phyloP scores from a whole-genome alignment of 2,888 invertebrate species.

The Vanessa cardui region DNA sequence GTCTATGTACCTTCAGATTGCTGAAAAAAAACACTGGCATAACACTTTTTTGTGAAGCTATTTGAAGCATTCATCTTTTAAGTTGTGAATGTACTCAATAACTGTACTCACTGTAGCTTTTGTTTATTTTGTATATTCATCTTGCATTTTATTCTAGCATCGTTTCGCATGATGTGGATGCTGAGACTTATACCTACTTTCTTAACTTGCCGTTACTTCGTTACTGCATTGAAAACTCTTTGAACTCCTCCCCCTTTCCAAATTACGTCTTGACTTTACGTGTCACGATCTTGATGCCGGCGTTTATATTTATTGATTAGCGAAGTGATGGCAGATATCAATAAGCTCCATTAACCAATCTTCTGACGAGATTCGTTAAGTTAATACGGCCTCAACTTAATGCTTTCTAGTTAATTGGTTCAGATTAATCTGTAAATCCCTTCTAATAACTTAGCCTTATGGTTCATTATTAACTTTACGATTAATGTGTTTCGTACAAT shows the following conservation, averaged over 20 bases:
- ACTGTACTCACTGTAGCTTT: not conserved
- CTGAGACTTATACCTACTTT: constrained; percentile 49
- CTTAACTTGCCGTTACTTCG: constrained; percentile 51
- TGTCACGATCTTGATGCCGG: constrained; percentile 67
- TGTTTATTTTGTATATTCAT: not conserved
- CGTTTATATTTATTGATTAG: constrained; percentile 80
- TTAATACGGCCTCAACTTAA: constrained; percentile 57
- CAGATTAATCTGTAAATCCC: constrained; percentile 24
- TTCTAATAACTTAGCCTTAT: not conserved
- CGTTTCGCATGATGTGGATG: not conserved
- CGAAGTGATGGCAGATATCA: constrained; percentile 64
- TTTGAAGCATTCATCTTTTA: no score
- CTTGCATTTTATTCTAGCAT: not conserved
- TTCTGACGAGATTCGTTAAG: constrained; percentile 66
- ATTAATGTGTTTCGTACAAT: no score
- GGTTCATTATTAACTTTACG: no score
- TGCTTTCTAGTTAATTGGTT: constrained; percentile 63
- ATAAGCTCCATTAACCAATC: constrained; percentile 80
- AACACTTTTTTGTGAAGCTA: no score
- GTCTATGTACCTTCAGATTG: no score
- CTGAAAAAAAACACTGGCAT: no score
- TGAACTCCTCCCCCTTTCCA: constrained; percentile 70
- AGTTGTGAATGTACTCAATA: no score
- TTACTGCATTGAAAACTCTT: constrained; percentile 69
- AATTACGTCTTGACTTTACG: constrained; percentile 65